Percentiles rank a stretch among this genome's conserved stretches.
Conservation (phyloP, 2,888 invertebrate species). For the Tetragonula carbonaria region DNA sequence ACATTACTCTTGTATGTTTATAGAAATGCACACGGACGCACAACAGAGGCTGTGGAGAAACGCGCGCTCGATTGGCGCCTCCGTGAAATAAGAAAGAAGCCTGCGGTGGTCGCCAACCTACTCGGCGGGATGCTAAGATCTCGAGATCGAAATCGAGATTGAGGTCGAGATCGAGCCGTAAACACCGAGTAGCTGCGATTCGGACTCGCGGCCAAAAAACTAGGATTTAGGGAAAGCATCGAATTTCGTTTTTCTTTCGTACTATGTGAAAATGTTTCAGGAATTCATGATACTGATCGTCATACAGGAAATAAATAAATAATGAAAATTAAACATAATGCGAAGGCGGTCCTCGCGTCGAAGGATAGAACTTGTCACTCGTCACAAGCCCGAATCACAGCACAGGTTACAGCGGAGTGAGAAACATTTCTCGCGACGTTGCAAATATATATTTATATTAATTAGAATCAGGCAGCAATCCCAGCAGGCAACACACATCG, state of each 20-base stretch:
- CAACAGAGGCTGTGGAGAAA: conserved; percentile 68
- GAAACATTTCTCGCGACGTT: conserved; percentile 56
- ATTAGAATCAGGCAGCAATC: conserved; percentile 77
- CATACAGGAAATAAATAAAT: background rate
- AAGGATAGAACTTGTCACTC: background rate
- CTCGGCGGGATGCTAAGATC: conserved; percentile 37
- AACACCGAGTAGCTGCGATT: conserved; percentile 47
- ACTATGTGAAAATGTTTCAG: background rate
- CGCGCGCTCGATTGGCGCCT: conserved; percentile 60
- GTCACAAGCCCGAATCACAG: conserved; percentile 57
- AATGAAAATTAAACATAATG: background rate
- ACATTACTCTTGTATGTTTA: conserved; percentile 54
- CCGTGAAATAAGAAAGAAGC: conserved; percentile 60
- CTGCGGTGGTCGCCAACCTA: conserved; percentile 52
- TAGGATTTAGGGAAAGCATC: background rate
- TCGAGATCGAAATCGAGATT: conserved; percentile 36
- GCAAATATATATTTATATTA: conserved; percentile 48
- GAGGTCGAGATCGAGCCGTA: conserved; percentile 29
- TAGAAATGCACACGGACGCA: conserved; percentile 64
- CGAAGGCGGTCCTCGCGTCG: background rate
- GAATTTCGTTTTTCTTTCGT: background rate
- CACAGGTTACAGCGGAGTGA: conserved; percentile 47
- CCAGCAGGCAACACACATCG: conserved; percentile 78
- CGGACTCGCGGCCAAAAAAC: conserved; percentile 20
- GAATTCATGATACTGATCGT: background rate